phyloP scores from a whole-genome alignment of 2,797 vertebrate genomes.

The Gorsachius magnificus region DNA sequence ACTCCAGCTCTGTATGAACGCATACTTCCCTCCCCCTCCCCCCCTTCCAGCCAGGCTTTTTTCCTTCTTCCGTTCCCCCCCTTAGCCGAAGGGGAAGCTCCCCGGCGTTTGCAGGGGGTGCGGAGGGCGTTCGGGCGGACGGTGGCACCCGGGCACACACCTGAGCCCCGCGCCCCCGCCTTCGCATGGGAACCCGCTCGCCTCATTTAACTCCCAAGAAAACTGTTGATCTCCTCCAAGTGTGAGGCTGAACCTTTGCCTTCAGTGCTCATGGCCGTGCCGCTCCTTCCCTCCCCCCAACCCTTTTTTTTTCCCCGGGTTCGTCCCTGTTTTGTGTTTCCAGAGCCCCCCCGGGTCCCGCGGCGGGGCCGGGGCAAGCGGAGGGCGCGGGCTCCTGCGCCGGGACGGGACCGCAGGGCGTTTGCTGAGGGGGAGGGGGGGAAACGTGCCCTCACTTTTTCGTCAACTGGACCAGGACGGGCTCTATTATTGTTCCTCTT shows the following conservation, averaged over 20 bases:
- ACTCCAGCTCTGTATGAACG: not conserved
- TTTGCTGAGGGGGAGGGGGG: not conserved
- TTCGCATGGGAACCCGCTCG: not conserved
- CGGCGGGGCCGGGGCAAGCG: not conserved
- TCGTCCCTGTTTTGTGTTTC: not conserved
- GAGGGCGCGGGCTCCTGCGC: not conserved
- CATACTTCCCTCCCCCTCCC: too few species aligned
- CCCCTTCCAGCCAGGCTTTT: not conserved
- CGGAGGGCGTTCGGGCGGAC: not conserved
- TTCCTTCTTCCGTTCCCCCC: not conserved
- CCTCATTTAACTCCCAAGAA: not conserved
- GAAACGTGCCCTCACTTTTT: not conserved
- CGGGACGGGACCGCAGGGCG: not conserved
- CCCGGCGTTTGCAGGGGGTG: not conserved
- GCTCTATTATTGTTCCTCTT: not conserved
- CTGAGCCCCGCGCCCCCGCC: not conserved
- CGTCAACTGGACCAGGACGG: not conserved
- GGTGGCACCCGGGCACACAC: not conserved
- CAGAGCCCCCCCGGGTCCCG: not conserved
- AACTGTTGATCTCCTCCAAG: conserved; percentile 39
- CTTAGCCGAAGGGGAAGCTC: not conserved
- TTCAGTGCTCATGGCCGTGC: not conserved
- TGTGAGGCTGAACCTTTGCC: not conserved
- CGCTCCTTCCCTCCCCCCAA: not conserved
- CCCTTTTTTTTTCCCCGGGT: not conserved